Evolutionary conservation across 2,113 vertebrate genomes (phyloP).

Genomic region (Thamnophis sirtalis): DNA sequence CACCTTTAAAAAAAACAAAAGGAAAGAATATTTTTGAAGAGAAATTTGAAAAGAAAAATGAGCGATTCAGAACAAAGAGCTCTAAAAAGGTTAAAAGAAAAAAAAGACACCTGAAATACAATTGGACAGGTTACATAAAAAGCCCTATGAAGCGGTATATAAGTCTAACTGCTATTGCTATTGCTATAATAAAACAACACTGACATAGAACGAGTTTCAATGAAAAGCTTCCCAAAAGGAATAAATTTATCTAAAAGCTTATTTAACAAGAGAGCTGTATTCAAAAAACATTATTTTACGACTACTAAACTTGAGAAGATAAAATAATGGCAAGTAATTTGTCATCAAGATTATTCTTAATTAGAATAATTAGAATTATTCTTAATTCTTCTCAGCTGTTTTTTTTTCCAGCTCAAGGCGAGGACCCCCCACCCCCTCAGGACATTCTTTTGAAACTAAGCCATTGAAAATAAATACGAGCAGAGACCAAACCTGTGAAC

Average conservation of each 20-base stretch:
- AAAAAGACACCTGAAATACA: neutral
- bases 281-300: neutral
- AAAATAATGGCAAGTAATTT: neutral
- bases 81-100: neutral
- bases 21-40: conserved; percentile 12
- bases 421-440: no score
- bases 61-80: neutral
- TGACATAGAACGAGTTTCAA: neutral
- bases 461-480: no score
- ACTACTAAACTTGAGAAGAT: neutral
- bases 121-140: no score
- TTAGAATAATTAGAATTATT: no score
- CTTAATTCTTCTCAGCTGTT: no score
- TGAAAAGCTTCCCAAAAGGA: neutral
- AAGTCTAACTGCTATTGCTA: no score
- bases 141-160: no score
- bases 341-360: neutral
- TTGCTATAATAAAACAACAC: neutral
- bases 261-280: neutral
- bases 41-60: neutral
- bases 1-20: conserved; percentile 75
- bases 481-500: no score
- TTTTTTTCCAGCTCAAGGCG: no score
- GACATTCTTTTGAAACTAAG: no score
- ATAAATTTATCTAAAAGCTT: neutral